These are phyloP conservation scores for Drosophila saltans DNA, from an alignment of 1,140 invertebrate genomes.

Conservation along the genomic window DNA sequence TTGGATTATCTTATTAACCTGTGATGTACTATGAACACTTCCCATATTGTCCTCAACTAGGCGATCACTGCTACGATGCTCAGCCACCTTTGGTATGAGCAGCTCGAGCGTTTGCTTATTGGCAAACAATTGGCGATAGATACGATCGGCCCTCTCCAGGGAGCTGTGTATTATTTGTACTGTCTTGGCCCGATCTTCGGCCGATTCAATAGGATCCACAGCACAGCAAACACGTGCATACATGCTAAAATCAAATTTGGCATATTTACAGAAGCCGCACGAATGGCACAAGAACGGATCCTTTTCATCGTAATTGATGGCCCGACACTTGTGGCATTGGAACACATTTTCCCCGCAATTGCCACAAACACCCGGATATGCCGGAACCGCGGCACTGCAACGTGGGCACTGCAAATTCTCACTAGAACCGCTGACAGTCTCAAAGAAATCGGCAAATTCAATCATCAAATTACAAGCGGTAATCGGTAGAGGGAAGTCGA, in stretches of 20 bases:
- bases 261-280: constrained; percentile 99
- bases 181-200: constrained; percentile 98
- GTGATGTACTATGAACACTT: constrained; percentile 84
- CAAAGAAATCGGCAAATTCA: constrained; percentile 99
- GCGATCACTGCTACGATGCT: constrained; percentile 79
- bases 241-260: constrained; percentile 98
- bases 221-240: constrained; percentile 96
- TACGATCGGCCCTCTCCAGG: constrained; percentile 96
- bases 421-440: constrained; percentile 91
- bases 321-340: constrained; percentile 98
- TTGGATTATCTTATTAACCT: constrained; percentile 93
- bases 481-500: constrained; percentile 97
- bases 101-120: constrained; percentile 94
- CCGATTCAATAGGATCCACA: constrained; percentile 98
- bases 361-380: constrained; percentile 98
- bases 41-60: constrained; percentile 83
- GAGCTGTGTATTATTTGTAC: constrained; percentile 94
- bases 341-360: constrained; percentile 99
- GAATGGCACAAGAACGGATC: constrained; percentile 99
- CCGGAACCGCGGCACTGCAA: constrained; percentile 97
- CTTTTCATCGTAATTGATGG: constrained; percentile 99
- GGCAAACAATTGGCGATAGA: constrained; percentile 94
- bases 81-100: constrained; percentile 80
- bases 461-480: constrained; percentile 99
- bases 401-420: constrained; percentile 98